These are phyloP conservation scores for Chaetoderma sp. DNA, from an alignment of 2,888 invertebrate species.

Conservation along the genomic window DNA sequence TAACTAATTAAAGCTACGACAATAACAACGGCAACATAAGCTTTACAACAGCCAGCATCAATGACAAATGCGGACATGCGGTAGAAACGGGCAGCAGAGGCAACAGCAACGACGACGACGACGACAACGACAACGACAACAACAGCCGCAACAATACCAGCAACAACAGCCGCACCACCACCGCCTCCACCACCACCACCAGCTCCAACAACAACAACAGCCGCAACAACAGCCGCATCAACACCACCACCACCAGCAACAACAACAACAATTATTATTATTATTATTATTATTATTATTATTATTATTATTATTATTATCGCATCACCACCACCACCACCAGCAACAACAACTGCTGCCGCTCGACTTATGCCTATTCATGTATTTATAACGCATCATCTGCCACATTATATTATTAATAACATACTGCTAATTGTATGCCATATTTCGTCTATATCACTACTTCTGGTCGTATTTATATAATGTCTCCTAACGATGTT, in stretches of 20 bases:
- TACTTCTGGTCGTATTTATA: too few relatives aligned
- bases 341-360: not conserved
- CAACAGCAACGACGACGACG: not conserved
- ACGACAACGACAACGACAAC: not conserved
- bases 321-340: too few relatives aligned
- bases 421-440: too few relatives aligned
- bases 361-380: not conserved
- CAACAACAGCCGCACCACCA: slow-evolving; percentile 7
- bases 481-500: too few relatives aligned
- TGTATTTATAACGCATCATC: too few relatives aligned
- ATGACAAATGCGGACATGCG: not conserved
- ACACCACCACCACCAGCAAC: not conserved
- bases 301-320: slow-evolving; percentile 3
- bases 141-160: not conserved
- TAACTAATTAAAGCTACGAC: not conserved
- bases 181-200: not conserved
- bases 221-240: not conserved
- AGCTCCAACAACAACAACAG: slow-evolving; percentile 5
- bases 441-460: too few relatives aligned
- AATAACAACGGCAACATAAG: not conserved
- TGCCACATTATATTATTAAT: too few relatives aligned
- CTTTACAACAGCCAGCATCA: too few relatives aligned
- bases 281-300: not conserved
- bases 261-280: slow-evolving; percentile 3
- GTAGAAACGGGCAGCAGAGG: not conserved